Evolutionary conservation across 2,888 invertebrate species (phyloP).

Genomic region (Tipula vernalis): DNA sequence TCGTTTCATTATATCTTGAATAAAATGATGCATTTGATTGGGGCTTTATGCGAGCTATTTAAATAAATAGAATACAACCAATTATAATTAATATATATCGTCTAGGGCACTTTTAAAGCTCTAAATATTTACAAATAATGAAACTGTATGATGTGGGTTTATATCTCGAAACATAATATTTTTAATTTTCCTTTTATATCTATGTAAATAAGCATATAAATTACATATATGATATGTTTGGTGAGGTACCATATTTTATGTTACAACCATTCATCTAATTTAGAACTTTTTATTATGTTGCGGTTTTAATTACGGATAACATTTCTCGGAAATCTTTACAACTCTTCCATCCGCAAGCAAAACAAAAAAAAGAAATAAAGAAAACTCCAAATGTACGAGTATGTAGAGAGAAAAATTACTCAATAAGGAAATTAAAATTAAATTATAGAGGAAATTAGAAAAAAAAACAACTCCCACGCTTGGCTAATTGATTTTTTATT

Average conservation of each 20-base stretch:
- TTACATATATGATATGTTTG: not conserved
- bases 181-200: not conserved
- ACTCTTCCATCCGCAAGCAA: not conserved
- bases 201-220: not conserved
- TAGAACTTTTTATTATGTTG: not conserved
- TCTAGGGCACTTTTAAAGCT: not conserved
- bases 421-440: not conserved
- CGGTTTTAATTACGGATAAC: not conserved
- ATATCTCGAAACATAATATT: not conserved
- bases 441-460: not conserved
- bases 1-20: no score
- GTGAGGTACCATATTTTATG: not conserved
- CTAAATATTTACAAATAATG: not conserved
- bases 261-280: not conserved
- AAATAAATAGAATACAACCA: not conserved
- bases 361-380: not conserved
- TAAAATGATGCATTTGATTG: no score
- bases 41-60: no score
- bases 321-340: not conserved
- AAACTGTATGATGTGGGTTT: not conserved
- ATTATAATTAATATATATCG: not conserved
- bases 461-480: not conserved
- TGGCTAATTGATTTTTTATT: not conserved
- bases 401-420: not conserved
- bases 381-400: not conserved